These are phyloP conservation scores for Drosophila eugracilis DNA, from an alignment of 1,140 invertebrate species.

Conservation along the genomic window DNA sequence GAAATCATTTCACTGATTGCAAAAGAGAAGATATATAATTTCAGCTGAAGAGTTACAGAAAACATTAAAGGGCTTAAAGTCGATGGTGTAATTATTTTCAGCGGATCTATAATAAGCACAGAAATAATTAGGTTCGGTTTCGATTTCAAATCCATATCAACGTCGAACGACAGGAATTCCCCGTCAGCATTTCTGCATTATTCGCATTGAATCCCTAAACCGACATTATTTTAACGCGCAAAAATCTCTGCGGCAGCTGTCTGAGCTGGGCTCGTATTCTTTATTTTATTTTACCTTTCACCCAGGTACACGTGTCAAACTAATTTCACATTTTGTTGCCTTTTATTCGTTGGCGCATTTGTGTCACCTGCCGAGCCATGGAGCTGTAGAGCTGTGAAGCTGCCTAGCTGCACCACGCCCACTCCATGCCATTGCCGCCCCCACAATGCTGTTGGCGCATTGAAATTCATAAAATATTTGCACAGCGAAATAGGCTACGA, in stretches of 20 bases:
- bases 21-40: constrained; percentile 11
- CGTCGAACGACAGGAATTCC: background rate
- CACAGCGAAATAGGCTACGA: constrained; percentile 74
- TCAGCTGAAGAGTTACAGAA: background rate
- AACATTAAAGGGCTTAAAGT: background rate
- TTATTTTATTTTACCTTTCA: constrained; percentile 17
- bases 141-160: constrained; percentile 16
- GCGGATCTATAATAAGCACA: background rate
- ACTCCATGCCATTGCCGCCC: background rate
- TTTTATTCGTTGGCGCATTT: constrained; percentile 72
- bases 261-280: constrained; percentile 48
- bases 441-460: constrained; percentile 57
- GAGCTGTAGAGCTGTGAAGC: too few relatives aligned
- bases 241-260: constrained; percentile 40
- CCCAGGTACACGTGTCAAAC: constrained; percentile 74
- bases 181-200: constrained; percentile 26
- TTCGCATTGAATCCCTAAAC: constrained; percentile 17
- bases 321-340: constrained; percentile 81
- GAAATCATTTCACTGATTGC: constrained; percentile 22
- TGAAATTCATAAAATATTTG: constrained; percentile 83
- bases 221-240: constrained; percentile 23
- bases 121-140: constrained; percentile 19
- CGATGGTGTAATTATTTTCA: background rate
- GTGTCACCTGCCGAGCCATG: constrained; percentile 50
- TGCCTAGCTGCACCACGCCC: constrained; percentile 13